Conservation (phyloP, 2,888 invertebrate species). For the Fragum fragum region DNA sequence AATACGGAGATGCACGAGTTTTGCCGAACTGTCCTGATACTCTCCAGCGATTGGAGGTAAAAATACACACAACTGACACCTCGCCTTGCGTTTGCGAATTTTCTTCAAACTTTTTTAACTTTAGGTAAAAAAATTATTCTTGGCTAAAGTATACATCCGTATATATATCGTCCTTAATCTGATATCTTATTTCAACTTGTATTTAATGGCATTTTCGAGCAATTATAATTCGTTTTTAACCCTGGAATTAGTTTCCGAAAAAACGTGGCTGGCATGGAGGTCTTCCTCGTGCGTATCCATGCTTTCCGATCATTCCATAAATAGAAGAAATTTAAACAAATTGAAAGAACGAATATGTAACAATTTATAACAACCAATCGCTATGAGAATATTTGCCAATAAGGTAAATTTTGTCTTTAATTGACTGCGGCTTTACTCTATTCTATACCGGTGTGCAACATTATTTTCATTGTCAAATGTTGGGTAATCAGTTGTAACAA, state of each 20-base stretch:
- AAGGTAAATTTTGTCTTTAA: too few species aligned
- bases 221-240: neutral
- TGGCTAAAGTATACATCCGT: too few species aligned
- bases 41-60: constrained; percentile 27
- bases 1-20: constrained; percentile 7
- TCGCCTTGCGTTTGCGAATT: constrained; percentile 66
- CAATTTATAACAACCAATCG: too few species aligned
- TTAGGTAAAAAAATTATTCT: constrained; percentile 21
- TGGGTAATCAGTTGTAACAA: too few species aligned
- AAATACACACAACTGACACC: constrained; percentile 64
- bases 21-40: neutral
- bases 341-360: too few species aligned
- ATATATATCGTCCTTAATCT: neutral
- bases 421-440: too few species aligned
- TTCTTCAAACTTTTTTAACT: constrained; percentile 49
- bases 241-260: neutral
- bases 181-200: neutral
- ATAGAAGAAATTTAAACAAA: neutral
- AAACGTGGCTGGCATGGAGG: neutral
- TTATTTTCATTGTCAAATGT: too few species aligned
- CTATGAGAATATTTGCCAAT: too few species aligned
- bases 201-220: neutral
- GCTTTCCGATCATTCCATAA: constrained; percentile 11
- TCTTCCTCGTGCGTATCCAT: constrained; percentile 33
- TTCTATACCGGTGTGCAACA: too few species aligned